Conservation (phyloP, 2,797 vertebrate species). For the Pantherophis vulpinus region DNA sequence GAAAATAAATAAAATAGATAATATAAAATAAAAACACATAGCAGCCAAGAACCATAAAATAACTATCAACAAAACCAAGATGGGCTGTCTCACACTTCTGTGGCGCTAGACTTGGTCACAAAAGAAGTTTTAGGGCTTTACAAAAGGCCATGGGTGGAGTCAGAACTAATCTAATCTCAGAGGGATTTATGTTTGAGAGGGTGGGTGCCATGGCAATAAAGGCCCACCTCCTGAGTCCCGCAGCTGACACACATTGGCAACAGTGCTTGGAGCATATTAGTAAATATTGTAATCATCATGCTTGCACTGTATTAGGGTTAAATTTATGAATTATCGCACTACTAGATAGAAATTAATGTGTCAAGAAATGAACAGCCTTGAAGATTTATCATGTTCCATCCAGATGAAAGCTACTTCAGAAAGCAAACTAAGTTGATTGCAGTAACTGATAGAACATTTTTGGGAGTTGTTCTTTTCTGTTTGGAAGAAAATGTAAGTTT, state of each 20-base stretch:
- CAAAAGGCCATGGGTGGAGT: not conserved
- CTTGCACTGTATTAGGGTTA: not conserved
- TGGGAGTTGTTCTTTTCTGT: not conserved
- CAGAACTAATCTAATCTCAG: not conserved
- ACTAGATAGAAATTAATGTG: not conserved
- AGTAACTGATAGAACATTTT: not conserved
- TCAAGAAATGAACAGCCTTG: not conserved
- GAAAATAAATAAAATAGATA: not conserved
- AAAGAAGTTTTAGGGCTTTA: not conserved
- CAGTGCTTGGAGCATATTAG: not conserved
- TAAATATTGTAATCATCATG: not conserved
- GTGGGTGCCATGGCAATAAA: not conserved
- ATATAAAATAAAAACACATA: not conserved
- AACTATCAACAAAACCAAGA: not conserved
- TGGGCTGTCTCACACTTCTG: not conserved
- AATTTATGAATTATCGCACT: conserved; percentile 3
- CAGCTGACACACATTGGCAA: not conserved
- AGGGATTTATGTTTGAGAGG: not conserved
- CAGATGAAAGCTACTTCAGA: not conserved
- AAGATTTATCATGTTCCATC: not conserved
- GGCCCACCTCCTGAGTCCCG: not conserved
- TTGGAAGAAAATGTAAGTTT: not conserved
- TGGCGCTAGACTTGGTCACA: not conserved
- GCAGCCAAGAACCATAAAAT: not conserved
- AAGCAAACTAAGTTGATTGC: not conserved